These are phyloP conservation scores for Cydia splendana DNA, from an alignment of 1,140 invertebrate genomes.

Conservation along the genomic window DNA sequence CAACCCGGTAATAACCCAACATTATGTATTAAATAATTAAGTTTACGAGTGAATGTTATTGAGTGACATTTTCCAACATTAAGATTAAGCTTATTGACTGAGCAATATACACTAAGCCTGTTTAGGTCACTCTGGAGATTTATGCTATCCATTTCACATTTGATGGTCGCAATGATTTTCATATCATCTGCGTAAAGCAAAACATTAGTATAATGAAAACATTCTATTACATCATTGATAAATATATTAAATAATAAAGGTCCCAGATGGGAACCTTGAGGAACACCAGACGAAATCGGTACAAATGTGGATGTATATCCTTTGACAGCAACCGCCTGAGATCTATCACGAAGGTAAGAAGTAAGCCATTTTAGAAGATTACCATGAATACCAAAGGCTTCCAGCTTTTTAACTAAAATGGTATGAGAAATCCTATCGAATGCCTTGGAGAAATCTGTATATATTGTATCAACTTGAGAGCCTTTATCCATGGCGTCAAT, in stretches of 20 bases:
- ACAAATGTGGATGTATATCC: constrained; percentile 2
- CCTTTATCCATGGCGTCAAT: constrained; percentile 24
- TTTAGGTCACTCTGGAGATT: neutral
- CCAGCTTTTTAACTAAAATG: constrained; percentile 22
- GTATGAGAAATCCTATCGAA: constrained; percentile 35
- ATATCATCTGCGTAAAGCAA: too few species aligned
- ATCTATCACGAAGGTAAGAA: neutral
- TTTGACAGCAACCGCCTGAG: neutral
- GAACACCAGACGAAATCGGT: neutral
- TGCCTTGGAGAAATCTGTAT: neutral
- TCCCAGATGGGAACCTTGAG: constrained; percentile 18
- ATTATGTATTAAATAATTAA: constrained; percentile 1
- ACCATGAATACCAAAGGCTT: constrained; percentile 26
- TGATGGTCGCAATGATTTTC: constrained; percentile 8
- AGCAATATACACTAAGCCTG: neutral
- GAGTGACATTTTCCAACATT: constrained; percentile 3
- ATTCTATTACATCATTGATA: neutral
- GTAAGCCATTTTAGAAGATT: constrained; percentile 7
- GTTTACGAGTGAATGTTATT: neutral
- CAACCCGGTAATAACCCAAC: too few species aligned
- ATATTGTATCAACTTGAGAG: constrained; percentile 28
- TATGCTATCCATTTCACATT: neutral
- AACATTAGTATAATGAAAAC: neutral
- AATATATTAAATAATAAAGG: neutral
- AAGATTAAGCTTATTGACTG: neutral